Percentiles rank a stretch among this genome's conserved stretches.
phyloP scores from a whole-genome alignment of 2,888 invertebrate species.

The Apantesis nais region DNA sequence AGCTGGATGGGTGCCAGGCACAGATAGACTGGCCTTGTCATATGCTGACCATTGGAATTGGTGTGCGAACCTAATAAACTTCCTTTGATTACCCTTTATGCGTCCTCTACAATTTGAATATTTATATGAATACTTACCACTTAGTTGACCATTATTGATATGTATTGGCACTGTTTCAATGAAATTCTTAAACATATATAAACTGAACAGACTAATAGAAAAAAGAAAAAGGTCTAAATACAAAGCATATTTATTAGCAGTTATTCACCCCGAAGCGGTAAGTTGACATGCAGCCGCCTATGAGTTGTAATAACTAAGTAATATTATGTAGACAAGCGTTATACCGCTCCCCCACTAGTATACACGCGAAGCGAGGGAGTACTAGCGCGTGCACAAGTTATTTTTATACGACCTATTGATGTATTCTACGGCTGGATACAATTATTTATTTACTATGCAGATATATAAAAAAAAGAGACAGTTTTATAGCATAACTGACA shows the following conservation, averaged over 20 bases:
- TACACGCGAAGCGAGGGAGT: slow-evolving; percentile 60
- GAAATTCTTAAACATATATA: too few relatives aligned
- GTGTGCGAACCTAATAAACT: slow-evolving; percentile 9
- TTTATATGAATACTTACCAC: not conserved
- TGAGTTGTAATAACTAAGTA: slow-evolving; percentile 67
- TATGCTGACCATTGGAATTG: slow-evolving; percentile 14
- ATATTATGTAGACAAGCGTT: slow-evolving; percentile 73
- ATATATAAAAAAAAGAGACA: slow-evolving; percentile 26
- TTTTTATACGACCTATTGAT: slow-evolving; percentile 36
- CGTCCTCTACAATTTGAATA: not conserved
- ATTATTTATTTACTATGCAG: slow-evolving; percentile 33
- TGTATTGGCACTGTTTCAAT: not conserved
- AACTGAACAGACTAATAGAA: not conserved
- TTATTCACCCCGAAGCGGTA: slow-evolving; percentile 40
- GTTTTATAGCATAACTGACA: slow-evolving; percentile 29
- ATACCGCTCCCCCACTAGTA: slow-evolving; percentile 58
- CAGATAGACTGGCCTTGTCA: slow-evolving; percentile 7
- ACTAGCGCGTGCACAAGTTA: slow-evolving; percentile 52
- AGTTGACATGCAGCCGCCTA: slow-evolving; percentile 42
- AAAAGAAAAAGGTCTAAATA: slow-evolving; percentile 22
- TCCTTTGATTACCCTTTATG: not conserved
- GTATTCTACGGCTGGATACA: slow-evolving; percentile 36
- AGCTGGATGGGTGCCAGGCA: slow-evolving; percentile 21
- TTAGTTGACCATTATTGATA: not conserved
- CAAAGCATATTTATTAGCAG: slow-evolving; percentile 34